A percentile compares a stretch with the other conserved stretches of the same genome.
Evolutionary conservation across 2,797 vertebrate genomes (phyloP).

Genomic region (Hozukius guyotensis): DNA sequence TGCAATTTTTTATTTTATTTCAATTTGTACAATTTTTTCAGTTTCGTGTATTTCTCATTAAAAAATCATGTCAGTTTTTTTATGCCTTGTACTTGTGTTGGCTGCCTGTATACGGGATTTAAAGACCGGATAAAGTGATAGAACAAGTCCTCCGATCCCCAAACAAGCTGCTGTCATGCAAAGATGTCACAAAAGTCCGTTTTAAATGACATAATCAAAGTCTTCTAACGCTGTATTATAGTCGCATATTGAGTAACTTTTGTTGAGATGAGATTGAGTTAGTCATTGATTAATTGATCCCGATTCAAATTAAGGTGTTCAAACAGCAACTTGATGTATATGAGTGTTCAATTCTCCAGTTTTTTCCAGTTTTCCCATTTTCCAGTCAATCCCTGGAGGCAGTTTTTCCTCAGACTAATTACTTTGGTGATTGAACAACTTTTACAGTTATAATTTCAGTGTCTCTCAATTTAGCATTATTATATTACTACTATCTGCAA

Average conservation of each 20-base stretch:
- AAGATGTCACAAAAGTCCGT: neutral
- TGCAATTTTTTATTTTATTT: conserved; percentile 86
- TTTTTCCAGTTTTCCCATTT: no score
- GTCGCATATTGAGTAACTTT: neutral
- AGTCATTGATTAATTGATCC: neutral
- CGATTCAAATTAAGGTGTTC: neutral
- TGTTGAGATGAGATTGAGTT: neutral
- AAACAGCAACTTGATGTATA: neutral
- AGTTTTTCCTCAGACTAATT: neutral
- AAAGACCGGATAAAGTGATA: neutral
- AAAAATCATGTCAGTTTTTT: conserved; percentile 87
- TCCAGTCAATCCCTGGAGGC: neutral
- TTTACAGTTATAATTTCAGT: neutral
- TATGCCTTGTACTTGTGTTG: conserved; percentile 70
- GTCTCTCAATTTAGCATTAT: neutral
- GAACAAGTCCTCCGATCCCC: no score
- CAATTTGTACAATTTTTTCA: conserved; percentile 88
- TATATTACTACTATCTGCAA: neutral
- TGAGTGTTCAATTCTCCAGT: neutral
- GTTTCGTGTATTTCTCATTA: conserved; percentile 91
- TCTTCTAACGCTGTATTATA: neutral
- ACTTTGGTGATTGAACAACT: no score
- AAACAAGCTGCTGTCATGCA: neutral
- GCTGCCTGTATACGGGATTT: conserved; percentile 16
- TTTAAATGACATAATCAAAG: neutral